These are phyloP conservation scores for Zaprionus bogoriensis DNA, from an alignment of 2,888 invertebrate species.

Conservation along the genomic window DNA sequence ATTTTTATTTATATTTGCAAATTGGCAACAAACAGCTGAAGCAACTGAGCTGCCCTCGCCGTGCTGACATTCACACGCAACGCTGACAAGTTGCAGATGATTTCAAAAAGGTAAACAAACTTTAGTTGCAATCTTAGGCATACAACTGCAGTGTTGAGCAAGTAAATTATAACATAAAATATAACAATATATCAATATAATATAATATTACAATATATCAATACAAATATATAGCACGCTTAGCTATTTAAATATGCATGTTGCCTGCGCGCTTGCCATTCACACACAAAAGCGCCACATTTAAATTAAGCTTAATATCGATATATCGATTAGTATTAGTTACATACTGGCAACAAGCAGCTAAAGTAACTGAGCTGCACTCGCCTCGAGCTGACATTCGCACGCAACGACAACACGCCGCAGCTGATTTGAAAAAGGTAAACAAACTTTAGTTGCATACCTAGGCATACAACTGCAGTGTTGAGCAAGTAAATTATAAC, in stretches of 20 bases:
- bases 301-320: constrained; percentile 4
- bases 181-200: no score
- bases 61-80: constrained; percentile 2
- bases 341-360: not conserved
- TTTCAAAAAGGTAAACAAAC: not conserved
- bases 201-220: no score
- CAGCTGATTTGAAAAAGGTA: not conserved
- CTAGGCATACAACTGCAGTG: no score
- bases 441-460: not conserved
- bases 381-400: constrained; percentile 9
- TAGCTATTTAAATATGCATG: no score
- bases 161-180: no score
- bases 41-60: not conserved
- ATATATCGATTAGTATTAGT: constrained; percentile 36
- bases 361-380: not conserved
- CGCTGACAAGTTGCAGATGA: not conserved
- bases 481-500: not conserved
- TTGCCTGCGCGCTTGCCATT: not conserved
- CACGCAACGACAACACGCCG: not conserved
- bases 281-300: not conserved
- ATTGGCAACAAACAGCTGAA: not conserved
- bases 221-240: no score
- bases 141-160: no score
- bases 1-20: no score
- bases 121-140: not conserved